These are phyloP conservation scores for Euwallacea fornicatus DNA, from an alignment of 1,140 invertebrate species.

Conservation along the genomic window DNA sequence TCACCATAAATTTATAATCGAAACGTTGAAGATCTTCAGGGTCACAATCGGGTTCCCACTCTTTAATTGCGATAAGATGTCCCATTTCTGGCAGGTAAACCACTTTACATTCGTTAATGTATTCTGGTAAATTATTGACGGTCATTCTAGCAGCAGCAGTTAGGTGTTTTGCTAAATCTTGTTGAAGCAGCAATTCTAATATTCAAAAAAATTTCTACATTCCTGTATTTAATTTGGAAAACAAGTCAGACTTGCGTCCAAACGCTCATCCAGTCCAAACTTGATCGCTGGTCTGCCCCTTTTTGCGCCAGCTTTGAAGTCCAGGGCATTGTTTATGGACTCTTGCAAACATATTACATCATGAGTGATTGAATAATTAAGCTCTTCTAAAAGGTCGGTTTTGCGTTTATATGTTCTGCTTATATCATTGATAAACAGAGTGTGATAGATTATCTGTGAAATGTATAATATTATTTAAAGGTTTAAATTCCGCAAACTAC, in stretches of 20 bases:
- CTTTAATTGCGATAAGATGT: conserved; percentile 71
- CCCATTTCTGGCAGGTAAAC: conserved; percentile 81
- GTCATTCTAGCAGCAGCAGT: conserved; percentile 69
- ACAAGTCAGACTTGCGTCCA: conserved; percentile 47
- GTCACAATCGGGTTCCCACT: conserved; percentile 60
- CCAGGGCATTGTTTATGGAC: conserved; percentile 46
- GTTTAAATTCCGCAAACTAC: no score
- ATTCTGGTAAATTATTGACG: conserved; percentile 64
- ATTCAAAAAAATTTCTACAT: conserved; percentile 8
- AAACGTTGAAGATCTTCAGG: conserved; percentile 60
- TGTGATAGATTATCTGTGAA: conserved; percentile 49
- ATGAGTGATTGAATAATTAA: conserved; percentile 41
- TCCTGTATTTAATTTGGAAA: neutral
- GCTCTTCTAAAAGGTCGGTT: conserved; percentile 40
- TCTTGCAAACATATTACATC: conserved; percentile 45
- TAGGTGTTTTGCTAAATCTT: conserved; percentile 61
- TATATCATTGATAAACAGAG: conserved; percentile 45
- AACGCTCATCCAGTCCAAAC: conserved; percentile 45
- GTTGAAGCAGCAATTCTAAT: conserved; percentile 46
- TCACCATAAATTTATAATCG: conserved; percentile 70
- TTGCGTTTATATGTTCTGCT: conserved; percentile 39
- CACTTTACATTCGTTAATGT: conserved; percentile 71
- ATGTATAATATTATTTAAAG: neutral
- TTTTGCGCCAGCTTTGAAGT: conserved; percentile 43
- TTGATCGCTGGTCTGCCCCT: conserved; percentile 44